Base-by-base conservation (phyloP, 2,113 vertebrate species). In the Tetrax tetrax region DNA sequence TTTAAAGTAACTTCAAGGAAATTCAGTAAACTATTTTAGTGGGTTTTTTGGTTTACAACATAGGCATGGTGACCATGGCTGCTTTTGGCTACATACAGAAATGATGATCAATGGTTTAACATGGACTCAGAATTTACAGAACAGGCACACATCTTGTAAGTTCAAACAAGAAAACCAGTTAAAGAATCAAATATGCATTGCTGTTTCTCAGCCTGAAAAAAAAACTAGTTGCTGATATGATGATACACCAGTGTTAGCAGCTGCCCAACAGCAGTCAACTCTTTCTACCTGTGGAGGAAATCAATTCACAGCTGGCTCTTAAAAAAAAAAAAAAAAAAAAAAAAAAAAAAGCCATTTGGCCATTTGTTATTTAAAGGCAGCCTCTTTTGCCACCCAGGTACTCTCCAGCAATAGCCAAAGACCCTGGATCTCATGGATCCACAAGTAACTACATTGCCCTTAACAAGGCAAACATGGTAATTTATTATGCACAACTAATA, bases 1-100 rank as follows among this genome's bases (percentile, higher is more conserved):
- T 79, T 66, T 27, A 9, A 38, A 79, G 28, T 31, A 77, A 70
- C 17, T 18, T 22, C 20, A 89, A 80, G 50, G 28, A 81, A 94
- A 86, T 43, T 10, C 11, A 77, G n/a, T n/a, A 23, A 90, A 65
- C 4, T 47, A 47, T 29, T 59, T n/a, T 16, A 37, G 14, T 25
- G 8, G 22, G 38, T 8, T 38, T 38, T 76, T 83, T 60, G 3
- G 27, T 37, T 84, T 63, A 28, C 65, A 87, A 24, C 13, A 43
- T 1, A 72, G 41, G 48, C 33, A 21, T 4, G 6, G 35, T 71
- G 33, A 64, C 9, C 18, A 33, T 0, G 5, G 3, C 9, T 57
- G 35, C 45, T 74, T 90, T 56, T 45, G 75, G 27, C 38, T 43
- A 15, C 0, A 0, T 6, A 54, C 9, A 69, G 66, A 56, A 47